Conservation (phyloP, 2,888 invertebrate genomes). For the Antitype chi region DNA sequence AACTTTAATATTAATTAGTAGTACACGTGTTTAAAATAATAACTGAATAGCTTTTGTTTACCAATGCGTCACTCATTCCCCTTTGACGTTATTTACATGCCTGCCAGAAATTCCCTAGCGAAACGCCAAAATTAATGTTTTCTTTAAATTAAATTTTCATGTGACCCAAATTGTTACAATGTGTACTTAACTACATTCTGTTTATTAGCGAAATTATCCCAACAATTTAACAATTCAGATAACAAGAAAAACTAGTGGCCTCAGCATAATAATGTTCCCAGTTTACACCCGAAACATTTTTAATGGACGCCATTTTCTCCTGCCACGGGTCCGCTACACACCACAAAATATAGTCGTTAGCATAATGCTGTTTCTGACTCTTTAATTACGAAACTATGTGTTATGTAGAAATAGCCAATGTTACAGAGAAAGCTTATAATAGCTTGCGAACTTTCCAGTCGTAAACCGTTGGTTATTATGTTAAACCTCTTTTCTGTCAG, state of each 20-base stretch:
- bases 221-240: constrained; percentile 56
- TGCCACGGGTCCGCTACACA: constrained; percentile 54
- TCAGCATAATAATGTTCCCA: constrained; percentile 49
- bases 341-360: constrained; percentile 73
- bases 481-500: constrained; percentile 63
- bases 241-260: constrained; percentile 55
- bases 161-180: constrained; percentile 27
- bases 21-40: constrained; percentile 1
- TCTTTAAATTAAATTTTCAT: constrained; percentile 17
- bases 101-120: background rate
- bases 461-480: constrained; percentile 60
- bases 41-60: background rate
- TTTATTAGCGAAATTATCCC: constrained; percentile 46
- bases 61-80: background rate
- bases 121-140: background rate
- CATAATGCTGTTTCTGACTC: constrained; percentile 73
- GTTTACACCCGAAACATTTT: constrained; percentile 65
- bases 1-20: constrained; percentile 34
- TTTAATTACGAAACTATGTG: constrained; percentile 74
- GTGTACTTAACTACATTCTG: constrained; percentile 33
- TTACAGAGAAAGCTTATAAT: constrained; percentile 67
- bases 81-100: background rate
- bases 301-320: constrained; percentile 61
- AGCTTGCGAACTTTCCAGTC: constrained; percentile 61
- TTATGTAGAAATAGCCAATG: constrained; percentile 65